These are phyloP conservation scores for Camponotus fellah DNA, from an alignment of 2,888 invertebrate genomes.

Conservation along the genomic window DNA sequence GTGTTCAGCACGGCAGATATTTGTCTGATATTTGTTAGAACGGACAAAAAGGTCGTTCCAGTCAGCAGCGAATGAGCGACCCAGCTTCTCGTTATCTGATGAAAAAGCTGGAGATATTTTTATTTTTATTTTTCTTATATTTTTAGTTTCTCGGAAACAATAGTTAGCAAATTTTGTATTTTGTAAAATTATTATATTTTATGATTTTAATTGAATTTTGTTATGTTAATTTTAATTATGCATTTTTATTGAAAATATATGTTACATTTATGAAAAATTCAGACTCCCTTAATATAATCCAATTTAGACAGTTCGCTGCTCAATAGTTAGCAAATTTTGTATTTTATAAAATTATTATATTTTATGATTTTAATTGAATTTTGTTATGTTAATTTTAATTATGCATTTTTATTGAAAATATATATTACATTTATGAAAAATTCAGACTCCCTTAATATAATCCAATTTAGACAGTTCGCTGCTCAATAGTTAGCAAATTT, in stretches of 20 bases:
- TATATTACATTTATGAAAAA: too few relatives aligned
- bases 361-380: background rate
- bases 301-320: too few relatives aligned
- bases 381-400: background rate
- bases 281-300: too few relatives aligned
- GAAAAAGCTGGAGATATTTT: slow-evolving; percentile 19
- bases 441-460: too few relatives aligned
- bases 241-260: slow-evolving; percentile 1
- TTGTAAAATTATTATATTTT: background rate
- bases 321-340: background rate
- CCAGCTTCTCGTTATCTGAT: slow-evolving; percentile 23
- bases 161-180: slow-evolving; percentile 1
- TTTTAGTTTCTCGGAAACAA: slow-evolving; percentile 15
- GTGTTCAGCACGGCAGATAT: slow-evolving; percentile 57
- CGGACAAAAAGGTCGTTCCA: slow-evolving; percentile 26
- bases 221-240: background rate
- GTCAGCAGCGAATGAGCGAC: slow-evolving; percentile 20
- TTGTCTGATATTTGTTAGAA: slow-evolving; percentile 46
- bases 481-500: background rate
- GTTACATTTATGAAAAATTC: too few relatives aligned
- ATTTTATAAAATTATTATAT: background rate
- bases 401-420: background rate
- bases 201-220: background rate
- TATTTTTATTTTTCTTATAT: background rate
- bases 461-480: too few relatives aligned